These are phyloP conservation scores for Drosophila antonietae DNA, from an alignment of 2,888 invertebrate genomes.

Conservation along the genomic window DNA sequence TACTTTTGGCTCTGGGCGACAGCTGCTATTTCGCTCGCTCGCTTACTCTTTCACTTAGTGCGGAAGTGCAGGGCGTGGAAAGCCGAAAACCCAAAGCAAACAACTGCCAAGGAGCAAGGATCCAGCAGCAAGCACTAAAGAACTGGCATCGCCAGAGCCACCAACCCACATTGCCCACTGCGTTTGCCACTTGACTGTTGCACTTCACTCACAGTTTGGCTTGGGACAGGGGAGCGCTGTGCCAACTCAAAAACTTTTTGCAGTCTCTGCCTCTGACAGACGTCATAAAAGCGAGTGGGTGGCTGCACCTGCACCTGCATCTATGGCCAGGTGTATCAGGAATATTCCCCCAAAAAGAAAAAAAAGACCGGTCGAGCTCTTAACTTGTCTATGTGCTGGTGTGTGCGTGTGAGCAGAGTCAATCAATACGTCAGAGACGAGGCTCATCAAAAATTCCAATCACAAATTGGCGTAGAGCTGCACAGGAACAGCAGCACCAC, in stretches of 20 bases:
- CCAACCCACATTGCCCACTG: conserved; percentile 32
- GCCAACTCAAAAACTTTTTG: conserved; percentile 33
- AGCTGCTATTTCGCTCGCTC: conserved; percentile 31
- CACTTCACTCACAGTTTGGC: conserved; percentile 52
- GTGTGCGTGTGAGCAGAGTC: conserved; percentile 47
- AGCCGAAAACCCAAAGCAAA: conserved; percentile 57
- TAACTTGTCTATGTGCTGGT: conserved; percentile 3
- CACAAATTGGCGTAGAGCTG: conserved; percentile 76
- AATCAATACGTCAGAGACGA: conserved; percentile 72
- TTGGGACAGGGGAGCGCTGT: background rate
- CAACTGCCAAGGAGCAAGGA: conserved; percentile 24
- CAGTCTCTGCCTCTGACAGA: conserved; percentile 53
- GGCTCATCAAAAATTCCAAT: conserved; percentile 80
- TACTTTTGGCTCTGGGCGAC: conserved; percentile 8
- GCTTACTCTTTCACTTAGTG: background rate
- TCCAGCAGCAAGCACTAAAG: conserved; percentile 4
- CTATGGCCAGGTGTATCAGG: conserved; percentile 20
- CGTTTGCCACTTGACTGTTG: conserved; percentile 66
- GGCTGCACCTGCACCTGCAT: conserved; percentile 7
- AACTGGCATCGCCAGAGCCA: background rate
- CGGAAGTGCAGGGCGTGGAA: conserved; percentile 53
- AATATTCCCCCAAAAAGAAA: conserved; percentile 13
- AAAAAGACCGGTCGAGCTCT: conserved; percentile 21
- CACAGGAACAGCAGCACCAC: conserved; percentile 10
- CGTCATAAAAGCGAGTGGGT: conserved; percentile 46